Base-by-base conservation (phyloP, 2,113 vertebrate species). In the Myiopsitta monachus region DNA sequence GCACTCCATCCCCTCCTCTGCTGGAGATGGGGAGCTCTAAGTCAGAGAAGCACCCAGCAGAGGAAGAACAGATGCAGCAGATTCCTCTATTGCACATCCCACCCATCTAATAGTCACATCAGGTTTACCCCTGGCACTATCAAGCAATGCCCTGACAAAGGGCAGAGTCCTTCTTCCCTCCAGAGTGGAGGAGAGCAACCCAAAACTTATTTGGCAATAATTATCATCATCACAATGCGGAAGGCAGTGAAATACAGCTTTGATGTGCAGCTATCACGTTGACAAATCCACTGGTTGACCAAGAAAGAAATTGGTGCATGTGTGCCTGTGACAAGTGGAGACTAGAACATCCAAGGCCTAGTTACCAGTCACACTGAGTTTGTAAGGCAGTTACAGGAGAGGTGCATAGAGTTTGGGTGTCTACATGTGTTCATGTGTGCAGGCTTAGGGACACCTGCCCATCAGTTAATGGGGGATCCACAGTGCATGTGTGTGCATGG, bases 161-260 rank as follows among this genome's bases (percentile, higher is more conserved):
- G 21, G 5, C 52, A 87, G 30, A 86, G 39, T n/a, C 14, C n/a
- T 16, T 24, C 30, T 22, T 47, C 11, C 6, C n/a, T 22, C 21
- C 9, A 1, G 28, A 28, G 31, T 0, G 1, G 36, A 43, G 3
- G 11, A 3, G 13, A 26, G 8, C 3, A 41, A 12, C 10, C 13
- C 59, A 38, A 55, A 73, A 97, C 98, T 96, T 98, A 99, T 99
- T 99, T 99, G 92, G 99, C 98, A 51, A 99, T 98, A 93, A 99
- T 97, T 84, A 99, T 99, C 94, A 99, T 99, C 11, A 99, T 98
- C 51, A 98, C 90, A 5, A 99, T 92, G 92, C 99, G 99, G 96
- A 99, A 99, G 33, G 98, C 51, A 26, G 99, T 96, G 90, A 99
- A 99, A 95, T 98, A 99, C 77, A 99, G 96, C 92, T 98, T 98